phyloP scores from a whole-genome alignment of 2,888 invertebrate genomes.

The Malthinus flaveolus region DNA sequence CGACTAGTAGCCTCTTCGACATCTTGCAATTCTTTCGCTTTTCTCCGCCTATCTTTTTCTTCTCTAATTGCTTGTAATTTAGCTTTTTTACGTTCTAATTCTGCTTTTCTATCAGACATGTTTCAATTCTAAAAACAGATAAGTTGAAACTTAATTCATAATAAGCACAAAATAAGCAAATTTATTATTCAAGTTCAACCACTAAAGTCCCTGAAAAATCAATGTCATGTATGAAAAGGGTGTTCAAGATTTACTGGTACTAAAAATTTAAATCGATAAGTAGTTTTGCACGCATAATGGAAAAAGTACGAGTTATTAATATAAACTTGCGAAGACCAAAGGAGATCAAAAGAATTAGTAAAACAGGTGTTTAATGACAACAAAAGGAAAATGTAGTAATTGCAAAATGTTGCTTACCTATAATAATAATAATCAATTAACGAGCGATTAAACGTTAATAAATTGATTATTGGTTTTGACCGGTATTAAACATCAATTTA shows the following conservation, averaged over 20 bases:
- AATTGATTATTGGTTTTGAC: conserved; percentile 6
- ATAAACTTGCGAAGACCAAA: neutral
- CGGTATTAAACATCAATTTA: conserved; percentile 28
- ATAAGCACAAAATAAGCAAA: neutral
- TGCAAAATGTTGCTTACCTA: conserved; percentile 8
- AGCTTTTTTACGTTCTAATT: conserved; percentile 89
- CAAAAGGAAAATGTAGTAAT: neutral
- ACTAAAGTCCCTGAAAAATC: conserved; percentile 7
- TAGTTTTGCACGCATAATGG: neutral
- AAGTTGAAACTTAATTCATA: neutral
- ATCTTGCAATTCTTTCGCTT: conserved; percentile 88
- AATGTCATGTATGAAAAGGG: neutral
- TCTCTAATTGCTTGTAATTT: conserved; percentile 87
- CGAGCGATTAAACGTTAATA: neutral
- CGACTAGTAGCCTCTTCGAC: conserved; percentile 70
- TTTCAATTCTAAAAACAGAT: conserved; percentile 1
- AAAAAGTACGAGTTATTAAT: neutral
- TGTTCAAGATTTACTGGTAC: neutral
- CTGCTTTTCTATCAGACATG: conserved; percentile 92
- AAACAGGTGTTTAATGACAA: conserved; percentile 15
- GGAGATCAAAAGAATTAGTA: neutral
- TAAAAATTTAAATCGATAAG: neutral
- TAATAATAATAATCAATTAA: conserved; percentile 1
- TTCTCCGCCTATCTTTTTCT: conserved; percentile 82
- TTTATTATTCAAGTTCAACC: conserved; percentile 2